These are phyloP conservation scores for Lamprotornis superbus DNA, from an alignment of 2,113 vertebrate genomes.

Conservation along the genomic window DNA sequence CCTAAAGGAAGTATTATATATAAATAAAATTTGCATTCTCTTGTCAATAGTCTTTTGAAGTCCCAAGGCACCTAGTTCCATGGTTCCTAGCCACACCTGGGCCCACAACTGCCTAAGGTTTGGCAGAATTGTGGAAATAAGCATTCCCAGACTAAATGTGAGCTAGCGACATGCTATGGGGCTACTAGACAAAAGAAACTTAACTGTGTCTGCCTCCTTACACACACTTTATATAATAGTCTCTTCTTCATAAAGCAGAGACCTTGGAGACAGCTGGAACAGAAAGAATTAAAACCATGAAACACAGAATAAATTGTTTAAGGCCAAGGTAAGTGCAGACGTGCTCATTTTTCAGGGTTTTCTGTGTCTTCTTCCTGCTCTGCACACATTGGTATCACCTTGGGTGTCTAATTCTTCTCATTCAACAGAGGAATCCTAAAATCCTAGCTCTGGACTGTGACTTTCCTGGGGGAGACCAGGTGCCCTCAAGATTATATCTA, in stretches of 20 bases:
- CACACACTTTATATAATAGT: background rate
- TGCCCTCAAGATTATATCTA: background rate
- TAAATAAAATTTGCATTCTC: background rate
- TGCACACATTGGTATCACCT: accelerated
- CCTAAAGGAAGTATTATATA: background rate
- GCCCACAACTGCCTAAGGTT: background rate
- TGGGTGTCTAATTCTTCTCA: background rate
- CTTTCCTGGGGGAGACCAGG: background rate
- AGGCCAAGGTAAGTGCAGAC: background rate
- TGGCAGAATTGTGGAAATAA: background rate
- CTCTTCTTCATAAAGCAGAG: background rate
- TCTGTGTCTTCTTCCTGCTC: background rate
- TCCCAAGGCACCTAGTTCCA: background rate
- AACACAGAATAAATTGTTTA: background rate
- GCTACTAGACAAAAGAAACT: background rate
- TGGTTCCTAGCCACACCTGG: background rate
- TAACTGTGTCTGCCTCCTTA: background rate
- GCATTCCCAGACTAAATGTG: background rate
- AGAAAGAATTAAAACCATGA: background rate
- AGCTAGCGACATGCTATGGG: background rate
- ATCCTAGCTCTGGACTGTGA: background rate
- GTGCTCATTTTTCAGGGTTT: background rate
- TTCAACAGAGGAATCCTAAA: background rate
- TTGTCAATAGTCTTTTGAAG: background rate
- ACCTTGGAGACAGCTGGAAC: background rate